Evolutionary conservation across 2,113 vertebrate genomes (phyloP), one percentile per base, ranked within the genome.

Genomic region (Epinephelus lanceolatus): DNA sequence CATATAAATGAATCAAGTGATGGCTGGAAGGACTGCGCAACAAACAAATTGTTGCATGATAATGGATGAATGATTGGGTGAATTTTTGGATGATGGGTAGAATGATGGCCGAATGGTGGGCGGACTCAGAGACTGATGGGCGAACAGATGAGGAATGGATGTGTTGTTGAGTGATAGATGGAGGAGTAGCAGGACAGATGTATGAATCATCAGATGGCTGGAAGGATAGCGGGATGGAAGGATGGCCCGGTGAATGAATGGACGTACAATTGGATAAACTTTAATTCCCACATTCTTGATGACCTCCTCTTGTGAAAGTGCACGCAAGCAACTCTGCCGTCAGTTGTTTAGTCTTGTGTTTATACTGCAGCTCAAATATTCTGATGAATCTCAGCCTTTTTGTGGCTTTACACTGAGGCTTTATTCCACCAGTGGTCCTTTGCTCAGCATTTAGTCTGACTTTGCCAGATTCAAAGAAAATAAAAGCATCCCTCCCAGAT

Each of bases 401-500:
- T 83, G 84, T 21, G 88, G 79, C 84, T 80, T 76, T 0, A 30
- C 61, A 60, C 74, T 11, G 42, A 61, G 62, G 49, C 62, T 11
- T 62, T 37, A 49, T 27, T 81, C 61, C 66, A 56, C 70, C 71
- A 27, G n/a, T 3, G 40, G 17, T 30, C 40, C 59, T 3, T 66
- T 25, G 11, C 59, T 72, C 77, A 6, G 63, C 55, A 5, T 37
- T 80, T 42, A 21, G 23, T 56, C 59, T 47, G 78, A 78, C 71
- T 37, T 56, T 51, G 78, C 61, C 45, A 2, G 33, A 81, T 80
- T 86, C 53, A 77, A 78, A 75, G 27, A 63, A 77, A 84, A 91
- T 69, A 83, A 63, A 78, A 78, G 30, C 37, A 1, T 27, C 66
- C 66, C 72, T 40, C 67, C 80, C 87, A 90, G 86, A 90, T 87